Conservation (phyloP, 1,140 invertebrate species). For the Pseudomyrmex flavicornis region DNA sequence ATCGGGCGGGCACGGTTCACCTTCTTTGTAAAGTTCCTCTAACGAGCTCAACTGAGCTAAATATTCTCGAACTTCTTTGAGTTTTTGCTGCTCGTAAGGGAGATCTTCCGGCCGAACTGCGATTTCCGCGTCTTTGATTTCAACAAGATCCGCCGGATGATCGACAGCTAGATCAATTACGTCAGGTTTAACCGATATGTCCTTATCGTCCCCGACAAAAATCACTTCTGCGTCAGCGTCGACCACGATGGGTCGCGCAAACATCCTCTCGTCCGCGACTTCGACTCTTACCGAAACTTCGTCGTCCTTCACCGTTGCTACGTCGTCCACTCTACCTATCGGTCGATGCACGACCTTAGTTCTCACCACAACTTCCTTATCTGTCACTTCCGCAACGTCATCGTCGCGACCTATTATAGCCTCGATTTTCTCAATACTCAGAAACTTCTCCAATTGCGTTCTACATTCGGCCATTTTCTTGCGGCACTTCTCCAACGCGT, state of each 20-base stretch:
- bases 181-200: slow-evolving; percentile 40
- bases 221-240: slow-evolving; percentile 13
- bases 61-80: slow-evolving; percentile 23
- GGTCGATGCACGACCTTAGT: background rate
- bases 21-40: slow-evolving; percentile 46
- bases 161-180: slow-evolving; percentile 46
- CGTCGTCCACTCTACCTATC: slow-evolving; percentile 42
- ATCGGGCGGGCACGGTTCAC: slow-evolving; percentile 49
- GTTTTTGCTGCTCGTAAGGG: background rate
- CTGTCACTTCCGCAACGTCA: slow-evolving; percentile 61
- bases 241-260: background rate
- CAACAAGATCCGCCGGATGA: slow-evolving; percentile 22
- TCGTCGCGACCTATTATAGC: slow-evolving; percentile 66
- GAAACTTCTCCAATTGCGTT: slow-evolving; percentile 63
- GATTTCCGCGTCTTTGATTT: background rate
- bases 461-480: slow-evolving; percentile 42
- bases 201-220: slow-evolving; percentile 35
- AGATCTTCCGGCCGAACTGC: slow-evolving; percentile 45
- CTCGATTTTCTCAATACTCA: slow-evolving; percentile 60
- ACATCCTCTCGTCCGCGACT: slow-evolving; percentile 7
- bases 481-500: slow-evolving; percentile 66
- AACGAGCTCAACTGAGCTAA: slow-evolving; percentile 28
- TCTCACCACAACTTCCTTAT: background rate
- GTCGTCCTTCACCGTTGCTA: slow-evolving; percentile 45
- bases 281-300: slow-evolving; percentile 10